These are phyloP conservation scores for Fragum fragum DNA, from an alignment of 2,888 invertebrate species.

Conservation along the genomic window DNA sequence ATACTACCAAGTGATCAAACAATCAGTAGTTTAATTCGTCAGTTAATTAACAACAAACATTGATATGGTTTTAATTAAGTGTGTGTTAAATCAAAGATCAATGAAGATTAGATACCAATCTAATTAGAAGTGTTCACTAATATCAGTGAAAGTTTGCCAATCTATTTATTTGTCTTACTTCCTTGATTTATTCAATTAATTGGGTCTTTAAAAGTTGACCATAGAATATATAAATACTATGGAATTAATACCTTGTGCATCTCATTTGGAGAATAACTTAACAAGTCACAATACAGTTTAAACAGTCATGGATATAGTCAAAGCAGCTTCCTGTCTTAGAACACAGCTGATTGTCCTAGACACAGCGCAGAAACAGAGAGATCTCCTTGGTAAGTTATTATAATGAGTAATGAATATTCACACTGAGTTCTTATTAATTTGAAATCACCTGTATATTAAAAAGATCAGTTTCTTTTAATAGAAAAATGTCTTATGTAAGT, in stretches of 20 bases:
- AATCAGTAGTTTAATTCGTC: not conserved
- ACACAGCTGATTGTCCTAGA: constrained; percentile 19
- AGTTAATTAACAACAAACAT: constrained; percentile 4
- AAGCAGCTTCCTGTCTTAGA: constrained; percentile 13
- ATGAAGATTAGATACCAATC: not conserved
- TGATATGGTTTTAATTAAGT: constrained; percentile 12
- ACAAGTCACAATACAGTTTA: not conserved
- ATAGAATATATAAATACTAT: not conserved
- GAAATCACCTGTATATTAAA: too few relatives aligned
- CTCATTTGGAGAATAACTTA: not conserved
- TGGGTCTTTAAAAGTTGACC: not conserved
- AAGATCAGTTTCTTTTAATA: too few relatives aligned
- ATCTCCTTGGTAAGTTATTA: constrained; percentile 21
- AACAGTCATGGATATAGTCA: constrained; percentile 1
- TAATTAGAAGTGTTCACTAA: not conserved
- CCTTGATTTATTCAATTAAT: not conserved
- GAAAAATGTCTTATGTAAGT: too few relatives aligned
- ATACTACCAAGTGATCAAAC: constrained; percentile 21
- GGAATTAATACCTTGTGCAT: not conserved
- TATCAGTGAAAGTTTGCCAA: not conserved
- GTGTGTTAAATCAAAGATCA: not conserved
- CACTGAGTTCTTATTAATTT: too few relatives aligned
- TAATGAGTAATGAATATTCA: too few relatives aligned
- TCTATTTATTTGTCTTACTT: not conserved
- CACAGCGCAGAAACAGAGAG: constrained; percentile 13